phyloP scores from a whole-genome alignment of 2,888 invertebrate genomes.

The Dryomyza anilis region DNA sequence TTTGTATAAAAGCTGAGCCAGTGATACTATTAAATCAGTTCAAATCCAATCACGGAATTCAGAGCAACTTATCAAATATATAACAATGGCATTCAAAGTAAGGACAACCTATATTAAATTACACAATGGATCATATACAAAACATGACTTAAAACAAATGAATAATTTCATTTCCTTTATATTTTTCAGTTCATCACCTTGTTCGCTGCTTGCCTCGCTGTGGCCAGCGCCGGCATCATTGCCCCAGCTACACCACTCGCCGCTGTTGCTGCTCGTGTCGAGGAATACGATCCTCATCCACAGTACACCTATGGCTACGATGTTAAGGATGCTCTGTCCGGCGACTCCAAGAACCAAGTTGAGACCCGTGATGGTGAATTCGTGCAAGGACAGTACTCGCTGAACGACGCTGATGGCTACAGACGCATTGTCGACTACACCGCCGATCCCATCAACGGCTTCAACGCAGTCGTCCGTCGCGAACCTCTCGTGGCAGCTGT shows the following conservation, averaged over 20 bases:
- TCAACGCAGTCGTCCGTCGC: conserved; percentile 60
- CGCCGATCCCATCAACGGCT: conserved; percentile 59
- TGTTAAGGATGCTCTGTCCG: conserved; percentile 59
- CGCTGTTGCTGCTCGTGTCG: conserved; percentile 45
- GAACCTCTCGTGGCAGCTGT: conserved; percentile 55
- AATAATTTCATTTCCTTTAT: too few species aligned
- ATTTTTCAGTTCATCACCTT: conserved; percentile 52
- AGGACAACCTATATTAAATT: conserved; percentile 37
- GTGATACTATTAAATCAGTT: conserved; percentile 53
- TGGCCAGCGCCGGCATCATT: conserved; percentile 52
- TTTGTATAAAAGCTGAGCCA: conserved; percentile 52
- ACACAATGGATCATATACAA: too few species aligned
- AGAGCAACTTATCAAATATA: conserved; percentile 51
- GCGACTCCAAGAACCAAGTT: conserved; percentile 60
- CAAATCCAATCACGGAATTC: conserved; percentile 55
- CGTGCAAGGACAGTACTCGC: conserved; percentile 61
- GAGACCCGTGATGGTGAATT: conserved; percentile 60
- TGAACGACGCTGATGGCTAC: conserved; percentile 60
- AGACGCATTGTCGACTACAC: conserved; percentile 61
- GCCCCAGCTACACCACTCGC: conserved; percentile 50
- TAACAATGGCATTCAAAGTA: conserved; percentile 60
- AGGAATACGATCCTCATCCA: conserved; percentile 60
- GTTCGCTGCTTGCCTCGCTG: conserved; percentile 53
- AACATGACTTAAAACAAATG: too few species aligned
- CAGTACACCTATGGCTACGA: conserved; percentile 61